Evolutionary conservation across 1,140 invertebrate genomes (phyloP).

Genomic region (Capitella teleta): DNA sequence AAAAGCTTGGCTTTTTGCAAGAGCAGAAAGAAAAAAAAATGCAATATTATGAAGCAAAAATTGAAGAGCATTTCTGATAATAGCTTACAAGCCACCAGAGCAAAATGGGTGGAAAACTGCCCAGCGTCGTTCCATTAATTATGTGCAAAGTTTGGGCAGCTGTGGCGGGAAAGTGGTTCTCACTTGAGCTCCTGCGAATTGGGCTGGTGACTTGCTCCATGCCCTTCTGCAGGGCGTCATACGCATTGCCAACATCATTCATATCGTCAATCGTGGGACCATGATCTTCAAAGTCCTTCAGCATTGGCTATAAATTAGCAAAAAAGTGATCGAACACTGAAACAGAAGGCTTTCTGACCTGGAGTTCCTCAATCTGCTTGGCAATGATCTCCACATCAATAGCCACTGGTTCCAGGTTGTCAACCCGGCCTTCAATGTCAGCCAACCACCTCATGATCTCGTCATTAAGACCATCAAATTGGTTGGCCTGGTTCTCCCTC

Average conservation of each 20-base stretch:
- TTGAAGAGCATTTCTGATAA: too few species aligned
- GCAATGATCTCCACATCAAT: slow-evolving; percentile 74
- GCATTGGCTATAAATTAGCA: slow-evolving; percentile 51
- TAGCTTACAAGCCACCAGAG: too few species aligned
- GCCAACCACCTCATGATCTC: slow-evolving; percentile 77
- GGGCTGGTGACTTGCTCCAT: slow-evolving; percentile 27
- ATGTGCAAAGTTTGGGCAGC: too few species aligned
- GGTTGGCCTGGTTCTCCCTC: slow-evolving; percentile 66
- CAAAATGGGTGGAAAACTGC: too few species aligned
- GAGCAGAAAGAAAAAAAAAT: too few species aligned
- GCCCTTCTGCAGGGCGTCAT: slow-evolving; percentile 65
- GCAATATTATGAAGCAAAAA: too few species aligned
- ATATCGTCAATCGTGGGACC: slow-evolving; percentile 76
- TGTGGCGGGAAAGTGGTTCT: too few species aligned
- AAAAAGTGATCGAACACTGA: neutral
- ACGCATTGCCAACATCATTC: slow-evolving; percentile 74
- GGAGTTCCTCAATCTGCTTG: slow-evolving; percentile 71
- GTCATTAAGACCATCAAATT: slow-evolving; percentile 71
- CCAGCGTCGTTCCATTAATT: too few species aligned
- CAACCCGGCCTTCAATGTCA: slow-evolving; percentile 59
- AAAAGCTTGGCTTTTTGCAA: too few species aligned
- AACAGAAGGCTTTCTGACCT: slow-evolving; percentile 41
- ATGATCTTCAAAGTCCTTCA: slow-evolving; percentile 81
- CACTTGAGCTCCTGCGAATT: slow-evolving; percentile 25
- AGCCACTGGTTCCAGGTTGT: slow-evolving; percentile 66